These are phyloP conservation scores for Melanotaenia pygmaea DNA, from an alignment of 2,797 vertebrate species.

Conservation along the genomic window DNA sequence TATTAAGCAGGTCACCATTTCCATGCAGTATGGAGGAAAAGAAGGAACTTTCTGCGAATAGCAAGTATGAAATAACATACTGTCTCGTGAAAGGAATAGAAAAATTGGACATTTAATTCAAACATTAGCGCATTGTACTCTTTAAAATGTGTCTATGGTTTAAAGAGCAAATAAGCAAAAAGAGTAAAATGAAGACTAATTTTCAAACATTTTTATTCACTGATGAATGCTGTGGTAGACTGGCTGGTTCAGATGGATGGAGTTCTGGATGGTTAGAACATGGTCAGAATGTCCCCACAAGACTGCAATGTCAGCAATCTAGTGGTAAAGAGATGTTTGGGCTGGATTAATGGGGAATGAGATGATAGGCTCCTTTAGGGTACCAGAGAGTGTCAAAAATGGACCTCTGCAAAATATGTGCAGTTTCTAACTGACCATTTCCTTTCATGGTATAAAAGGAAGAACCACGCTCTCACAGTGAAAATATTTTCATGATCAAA, in stretches of 20 bases:
- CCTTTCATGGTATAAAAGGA: no score
- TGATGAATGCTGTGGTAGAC: background rate
- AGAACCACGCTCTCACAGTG: background rate
- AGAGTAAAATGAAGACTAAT: background rate
- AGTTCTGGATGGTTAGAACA: background rate
- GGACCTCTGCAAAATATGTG: no score
- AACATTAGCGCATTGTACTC: background rate
- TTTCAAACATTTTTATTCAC: background rate
- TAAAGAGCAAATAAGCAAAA: background rate
- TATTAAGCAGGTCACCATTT: no score
- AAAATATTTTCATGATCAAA: no score
- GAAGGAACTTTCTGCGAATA: background rate
- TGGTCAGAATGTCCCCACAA: background rate
- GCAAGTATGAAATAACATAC: background rate
- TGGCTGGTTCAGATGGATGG: no score
- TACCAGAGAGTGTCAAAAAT: no score
- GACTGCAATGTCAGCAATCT: no score
- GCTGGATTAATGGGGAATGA: background rate
- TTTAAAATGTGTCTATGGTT: background rate
- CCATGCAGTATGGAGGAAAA: no score
- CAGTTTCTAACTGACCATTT: no score
- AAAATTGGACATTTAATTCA: background rate
- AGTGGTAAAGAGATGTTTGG: background rate
- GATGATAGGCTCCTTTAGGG: no score
- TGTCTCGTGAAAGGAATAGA: no score